Evolutionary conservation across 2,113 vertebrate genomes (phyloP).

Genomic region (Carassius auratus): DNA sequence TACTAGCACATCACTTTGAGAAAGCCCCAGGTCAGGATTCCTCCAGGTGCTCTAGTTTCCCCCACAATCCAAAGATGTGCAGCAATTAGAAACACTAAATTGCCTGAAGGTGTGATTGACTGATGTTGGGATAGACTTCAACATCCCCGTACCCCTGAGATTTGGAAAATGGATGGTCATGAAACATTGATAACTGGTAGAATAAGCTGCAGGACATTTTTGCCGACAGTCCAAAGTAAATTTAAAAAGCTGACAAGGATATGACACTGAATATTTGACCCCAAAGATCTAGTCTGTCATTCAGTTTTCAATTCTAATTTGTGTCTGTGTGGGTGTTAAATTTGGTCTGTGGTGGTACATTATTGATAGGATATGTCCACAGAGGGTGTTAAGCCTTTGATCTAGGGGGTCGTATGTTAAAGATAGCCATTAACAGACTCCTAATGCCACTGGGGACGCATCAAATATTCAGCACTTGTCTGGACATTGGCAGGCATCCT

Average conservation of each 20-base stretch:
- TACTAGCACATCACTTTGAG: neutral
- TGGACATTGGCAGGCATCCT: conserved; percentile 38
- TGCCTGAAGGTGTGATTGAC: neutral
- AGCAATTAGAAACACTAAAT: conserved; percentile 4
- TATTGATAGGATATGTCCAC: conserved; percentile 41
- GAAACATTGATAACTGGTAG: neutral
- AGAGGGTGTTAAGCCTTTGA: conserved; percentile 39
- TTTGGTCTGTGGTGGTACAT: conserved; percentile 14
- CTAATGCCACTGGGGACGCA: conserved; percentile 39
- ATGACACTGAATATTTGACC: conserved; percentile 1
- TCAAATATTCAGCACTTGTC: conserved; percentile 53
- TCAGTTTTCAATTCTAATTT: neutral
- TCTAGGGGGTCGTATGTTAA: conserved; percentile 49
- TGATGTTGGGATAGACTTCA: neutral
- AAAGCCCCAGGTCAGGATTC: neutral
- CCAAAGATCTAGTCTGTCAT: neutral
- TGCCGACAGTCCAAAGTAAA: neutral
- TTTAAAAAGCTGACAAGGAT: neutral
- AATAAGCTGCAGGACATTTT: neutral
- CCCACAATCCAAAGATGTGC: neutral
- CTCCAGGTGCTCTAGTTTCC: neutral
- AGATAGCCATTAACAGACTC: conserved; percentile 53
- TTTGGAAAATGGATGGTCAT: neutral
- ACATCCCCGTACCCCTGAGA: neutral
- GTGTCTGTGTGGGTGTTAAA: neutral